Evolutionary conservation across 2,113 vertebrate species (phyloP).

Genomic region (Perognathus longimembris): DNA sequence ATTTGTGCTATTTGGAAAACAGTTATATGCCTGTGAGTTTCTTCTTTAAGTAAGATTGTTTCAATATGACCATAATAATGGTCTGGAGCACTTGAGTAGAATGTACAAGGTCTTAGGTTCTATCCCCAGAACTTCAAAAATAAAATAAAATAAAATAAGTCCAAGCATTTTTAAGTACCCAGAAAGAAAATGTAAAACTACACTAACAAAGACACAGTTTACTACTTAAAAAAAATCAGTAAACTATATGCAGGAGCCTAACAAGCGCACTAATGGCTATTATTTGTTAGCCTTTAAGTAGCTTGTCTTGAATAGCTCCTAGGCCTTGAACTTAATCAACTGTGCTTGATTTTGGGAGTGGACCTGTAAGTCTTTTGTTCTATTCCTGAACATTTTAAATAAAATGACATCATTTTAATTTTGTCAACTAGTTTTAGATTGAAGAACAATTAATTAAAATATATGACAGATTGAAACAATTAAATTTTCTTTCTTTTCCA

Average conservation of each 20-base stretch:
- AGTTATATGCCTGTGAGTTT: neutral
- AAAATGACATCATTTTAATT: conserved; percentile 35
- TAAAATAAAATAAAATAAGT: neutral
- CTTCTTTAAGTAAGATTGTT: conserved; percentile 10
- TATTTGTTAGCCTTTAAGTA: neutral
- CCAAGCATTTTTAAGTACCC: neutral
- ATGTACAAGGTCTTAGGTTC: too few relatives aligned
- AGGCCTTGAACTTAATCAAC: neutral
- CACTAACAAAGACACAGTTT: neutral
- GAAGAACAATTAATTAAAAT: conserved; percentile 72
- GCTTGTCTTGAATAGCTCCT: neutral
- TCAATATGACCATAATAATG: neutral
- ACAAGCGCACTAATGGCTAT: neutral
- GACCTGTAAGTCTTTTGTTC: conserved; percentile 4
- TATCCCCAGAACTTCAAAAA: too few relatives aligned
- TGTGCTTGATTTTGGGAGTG: neutral
- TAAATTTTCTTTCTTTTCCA: conserved; percentile 54
- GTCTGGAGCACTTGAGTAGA: too few relatives aligned
- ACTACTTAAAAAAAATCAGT: neutral
- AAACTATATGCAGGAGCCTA: neutral
- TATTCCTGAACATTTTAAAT: conserved; percentile 9
- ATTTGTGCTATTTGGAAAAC: neutral
- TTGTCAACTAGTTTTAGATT: conserved; percentile 30
- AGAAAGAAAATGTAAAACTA: neutral
- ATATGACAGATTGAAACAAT: conserved; percentile 37